Conservation (phyloP, 2,888 invertebrate genomes). For the Mamestra brassicae region DNA sequence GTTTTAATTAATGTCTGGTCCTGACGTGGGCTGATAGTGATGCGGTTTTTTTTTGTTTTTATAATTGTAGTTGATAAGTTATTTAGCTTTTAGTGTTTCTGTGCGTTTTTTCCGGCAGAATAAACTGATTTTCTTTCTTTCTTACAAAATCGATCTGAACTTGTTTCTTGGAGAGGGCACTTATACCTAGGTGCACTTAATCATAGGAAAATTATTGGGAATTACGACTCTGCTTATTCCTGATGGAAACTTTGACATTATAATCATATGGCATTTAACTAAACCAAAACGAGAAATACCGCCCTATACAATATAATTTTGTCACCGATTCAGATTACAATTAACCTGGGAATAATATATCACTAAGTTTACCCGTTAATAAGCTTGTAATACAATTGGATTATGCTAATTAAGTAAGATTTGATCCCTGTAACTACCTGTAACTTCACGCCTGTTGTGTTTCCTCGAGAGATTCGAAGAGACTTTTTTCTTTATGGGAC, state of each 20-base stretch:
- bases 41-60: no score
- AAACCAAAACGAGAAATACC: conserved; percentile 1
- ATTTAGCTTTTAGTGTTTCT: no score
- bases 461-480: background rate
- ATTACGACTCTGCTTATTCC: no score
- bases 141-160: no score
- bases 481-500: background rate
- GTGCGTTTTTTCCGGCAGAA: no score
- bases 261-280: background rate
- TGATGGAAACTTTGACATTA: background rate
- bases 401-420: conserved; percentile 51
- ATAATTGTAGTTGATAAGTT: no score
- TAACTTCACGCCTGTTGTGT: background rate
- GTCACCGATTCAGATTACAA: conserved; percentile 1
- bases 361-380: conserved; percentile 40
- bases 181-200: no score
- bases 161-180: no score
- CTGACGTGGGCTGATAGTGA: no score
- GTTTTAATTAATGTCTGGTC: no score
- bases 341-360: conserved; percentile 45
- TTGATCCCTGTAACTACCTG: conserved; percentile 1
- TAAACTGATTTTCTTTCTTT: no score
- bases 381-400: conserved; percentile 29
- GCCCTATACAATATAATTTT: conserved; percentile 4
- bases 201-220: no score